Evolutionary conservation across 2,113 vertebrate genomes (phyloP), one percentile per base, ranked within the genome.

Genomic region (Ictidomys tridecemlineatus): DNA sequence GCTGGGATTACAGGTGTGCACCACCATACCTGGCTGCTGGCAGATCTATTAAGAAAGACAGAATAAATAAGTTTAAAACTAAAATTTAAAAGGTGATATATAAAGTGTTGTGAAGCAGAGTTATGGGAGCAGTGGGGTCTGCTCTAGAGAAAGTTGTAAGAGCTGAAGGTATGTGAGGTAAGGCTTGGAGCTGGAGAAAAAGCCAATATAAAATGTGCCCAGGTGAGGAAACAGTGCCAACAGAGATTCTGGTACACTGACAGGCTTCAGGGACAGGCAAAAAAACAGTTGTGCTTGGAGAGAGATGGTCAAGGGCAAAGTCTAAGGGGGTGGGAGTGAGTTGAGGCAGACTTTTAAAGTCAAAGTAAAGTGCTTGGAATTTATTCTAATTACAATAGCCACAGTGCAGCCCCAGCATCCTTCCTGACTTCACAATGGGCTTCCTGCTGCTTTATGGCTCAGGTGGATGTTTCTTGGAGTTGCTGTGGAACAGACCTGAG

Each of bases 51-150:
- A 72, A 89, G 30, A 37, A 56, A 70, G 37, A 73, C 45, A 76
- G 56, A 93, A 82, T 72, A 93, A 96, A 85, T 61, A 87, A 26
- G 34, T 73, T 20, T 34, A 82, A 82, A 56, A 67, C 26, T 61
- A 48, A 85, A 90, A 69, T 30, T 30, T 73, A 77, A 92, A 92
- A 63, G 58, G 13, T 70, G 13, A 76, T 77, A 80, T 94, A 48
- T 86, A 78, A 85, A 90, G 53, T 74, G 30, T 67, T 80, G 8
- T 13, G n/a, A 91, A 89, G 61, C 63, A 26, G 77, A 45, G 14
- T 63, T 69, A 17, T 65, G 73, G 34, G 32, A 93, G 4, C 14
- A 26, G 73, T 14, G 2, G 42, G n/a, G 53, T 70, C n/a, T 58
- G 20, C 84, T 45, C 32, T 56, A 2, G 70, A 84, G 76, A 85